Evolutionary conservation across 2,888 invertebrate genomes (phyloP), one percentile per base, ranked within the genome.

Genomic region (Agrochola lychnidis): DNA sequence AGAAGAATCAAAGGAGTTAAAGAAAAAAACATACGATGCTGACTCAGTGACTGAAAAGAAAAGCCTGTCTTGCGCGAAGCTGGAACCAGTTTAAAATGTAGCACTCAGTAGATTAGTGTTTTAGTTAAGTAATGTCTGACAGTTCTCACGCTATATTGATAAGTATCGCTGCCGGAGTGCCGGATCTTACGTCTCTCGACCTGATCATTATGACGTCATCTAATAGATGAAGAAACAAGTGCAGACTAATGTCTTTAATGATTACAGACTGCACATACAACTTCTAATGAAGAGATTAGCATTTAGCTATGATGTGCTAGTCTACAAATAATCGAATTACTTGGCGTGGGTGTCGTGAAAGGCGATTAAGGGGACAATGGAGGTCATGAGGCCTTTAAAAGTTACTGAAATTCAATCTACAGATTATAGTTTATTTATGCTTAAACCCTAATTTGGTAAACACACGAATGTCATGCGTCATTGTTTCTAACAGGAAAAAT

Each of bases 91-190:
- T 59, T 25, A 30, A 19, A 30, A 59, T n/a, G 6, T 40, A 40
- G 10, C 36, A 45, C 22, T 19, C 30, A 73, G 14, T 25, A 14
- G 19, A n/a, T 73, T 5, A 73, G 3, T n/a, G n/a, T 61, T 42
- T 14, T 19, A 78, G n/a, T 66, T 74, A 57, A 53, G 25, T 59
- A 53, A 61, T 69, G 4, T 4, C 70, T 40, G 30, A 40, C 22
- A 59, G 81, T 81, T 78, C 78, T 25, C 81, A 81, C 74, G 73
- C 57, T 36, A 45, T 61, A 77, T 51, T 72, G 36, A 69, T 59
- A 76, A 68, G 57, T 48, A 74, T 79, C 67, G 16, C 51, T 66
- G 36, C 59, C 59, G 14, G 59, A 36, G 40, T 64, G 22, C 51
- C 64, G 61, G 66, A 40, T 81, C 7, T 73, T 2, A 66, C 48